These are phyloP conservation scores for Pagrus major DNA, from an alignment of 2,113 vertebrate genomes.

Conservation along the genomic window DNA sequence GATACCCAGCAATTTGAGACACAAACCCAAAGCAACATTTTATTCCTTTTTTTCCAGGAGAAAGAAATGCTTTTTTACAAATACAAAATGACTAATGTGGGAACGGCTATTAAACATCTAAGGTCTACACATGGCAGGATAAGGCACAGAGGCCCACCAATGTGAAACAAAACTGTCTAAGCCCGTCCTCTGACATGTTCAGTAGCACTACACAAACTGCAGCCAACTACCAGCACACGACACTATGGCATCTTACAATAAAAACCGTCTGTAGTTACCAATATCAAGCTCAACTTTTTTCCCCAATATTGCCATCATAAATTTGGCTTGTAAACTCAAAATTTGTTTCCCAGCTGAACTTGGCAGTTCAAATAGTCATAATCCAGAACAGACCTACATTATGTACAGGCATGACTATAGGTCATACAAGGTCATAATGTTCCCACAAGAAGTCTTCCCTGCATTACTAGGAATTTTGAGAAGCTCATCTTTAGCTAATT, in stretches of 20 bases:
- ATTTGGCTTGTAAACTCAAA: neutral
- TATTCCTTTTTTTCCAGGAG: neutral
- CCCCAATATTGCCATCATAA: neutral
- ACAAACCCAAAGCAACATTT: neutral
- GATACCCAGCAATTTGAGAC: neutral
- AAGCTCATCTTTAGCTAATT: neutral
- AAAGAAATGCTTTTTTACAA: neutral
- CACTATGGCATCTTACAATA: conserved; percentile 4
- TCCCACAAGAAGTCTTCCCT: neutral
- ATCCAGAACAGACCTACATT: conserved; percentile 23
- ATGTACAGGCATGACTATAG: neutral
- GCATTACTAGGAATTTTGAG: neutral
- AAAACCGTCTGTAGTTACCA: neutral
- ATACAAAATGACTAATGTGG: neutral
- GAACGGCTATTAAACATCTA: neutral
- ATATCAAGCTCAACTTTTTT: conserved; percentile 1
- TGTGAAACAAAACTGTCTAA: conserved; percentile 5
- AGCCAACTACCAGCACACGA: conserved; percentile 12
- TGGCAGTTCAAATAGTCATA: neutral
- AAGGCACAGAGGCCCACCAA: neutral
- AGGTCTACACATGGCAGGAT: conserved; percentile 5
- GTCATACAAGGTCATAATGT: conserved; percentile 7
- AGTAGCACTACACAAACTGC: neutral
- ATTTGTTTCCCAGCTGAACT: conserved; percentile 1
- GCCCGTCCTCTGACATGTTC: neutral